Base-by-base conservation (phyloP, 2,888 invertebrate species). In the Tinea trinotella region DNA sequence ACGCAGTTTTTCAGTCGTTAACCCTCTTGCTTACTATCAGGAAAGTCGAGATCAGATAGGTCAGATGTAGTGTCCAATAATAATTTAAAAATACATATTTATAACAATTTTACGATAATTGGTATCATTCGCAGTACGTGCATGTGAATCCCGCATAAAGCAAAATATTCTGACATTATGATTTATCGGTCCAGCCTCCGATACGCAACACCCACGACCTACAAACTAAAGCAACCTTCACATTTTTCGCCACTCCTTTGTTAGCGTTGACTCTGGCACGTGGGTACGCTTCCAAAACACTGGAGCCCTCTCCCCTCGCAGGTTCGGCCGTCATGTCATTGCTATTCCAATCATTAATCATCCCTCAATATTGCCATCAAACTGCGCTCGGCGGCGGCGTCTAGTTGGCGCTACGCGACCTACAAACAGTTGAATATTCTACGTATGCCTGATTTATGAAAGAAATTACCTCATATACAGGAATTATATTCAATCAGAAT, bases 181-280 rank as follows among this genome's bases (percentile, higher is more conserved):
- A 85, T 85, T 83, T 73, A 85, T 85, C 73, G 70, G 72, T 68
- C 70, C 76, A 77, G 78, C 73, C 74, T 71, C 75, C 71, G 73
- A 76, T 74, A 73, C 71, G 68, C 67, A 60, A 57, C 59, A 68
- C 68, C 71, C 71, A 71, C 79, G 81, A 83, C 84, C 84, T 83
- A 84, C 81, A 82, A 82, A 82, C 78, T 79, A 74, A 78, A 71
- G 77, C 77, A 77, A 77, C 79, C 81, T 83, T 79, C 81, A 72
- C 75, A 81, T 81, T 81, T 82, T 81, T 77, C 77, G 76, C 76
- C 74, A 79, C 76, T 77, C 82, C 70, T 79, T 84, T 58, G 57
- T 58, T 57, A n/a, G 56, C 17, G 10, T 48, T 81, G 80, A 53
- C 81, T 78, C 66, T 61, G 71, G 74, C 78, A 81, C 81, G 80